These are phyloP conservation scores for Smutsia temminckii DNA, from an alignment of 2,797 vertebrate species.

Conservation along the genomic window DNA sequence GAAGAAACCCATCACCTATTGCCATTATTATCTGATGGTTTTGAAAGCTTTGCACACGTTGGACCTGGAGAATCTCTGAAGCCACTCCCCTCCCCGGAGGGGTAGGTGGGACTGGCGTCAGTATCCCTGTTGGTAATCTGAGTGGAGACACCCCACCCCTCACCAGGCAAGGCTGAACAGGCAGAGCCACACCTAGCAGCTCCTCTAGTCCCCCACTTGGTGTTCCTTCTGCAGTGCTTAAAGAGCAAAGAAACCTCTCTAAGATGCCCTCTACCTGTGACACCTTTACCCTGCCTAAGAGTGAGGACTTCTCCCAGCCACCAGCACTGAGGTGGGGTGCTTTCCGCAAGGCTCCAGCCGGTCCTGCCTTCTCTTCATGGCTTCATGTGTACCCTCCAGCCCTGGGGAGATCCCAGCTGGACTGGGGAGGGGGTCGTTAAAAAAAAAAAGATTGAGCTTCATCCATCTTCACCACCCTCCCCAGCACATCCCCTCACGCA, in stretches of 20 bases:
- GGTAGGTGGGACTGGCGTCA: not conserved
- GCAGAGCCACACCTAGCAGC: not conserved
- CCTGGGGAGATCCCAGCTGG: not conserved
- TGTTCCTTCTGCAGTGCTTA: not conserved
- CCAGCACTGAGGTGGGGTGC: accelerated
- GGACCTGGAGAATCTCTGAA: not conserved
- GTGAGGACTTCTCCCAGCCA: not conserved
- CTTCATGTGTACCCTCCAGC: not conserved
- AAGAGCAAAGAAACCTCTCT: not conserved
- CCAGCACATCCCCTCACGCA: not conserved
- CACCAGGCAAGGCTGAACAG: no score
- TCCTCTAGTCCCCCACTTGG: accelerated
- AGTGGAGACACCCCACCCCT: no score
- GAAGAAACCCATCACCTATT: no score
- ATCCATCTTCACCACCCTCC: no score
- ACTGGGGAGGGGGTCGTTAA: not conserved
- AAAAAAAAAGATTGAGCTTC: not conserved
- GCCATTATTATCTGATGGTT: accelerated
- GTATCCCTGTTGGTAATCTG: not conserved
- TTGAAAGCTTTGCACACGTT: not conserved
- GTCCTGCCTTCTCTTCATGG: not conserved
- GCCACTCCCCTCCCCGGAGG: no score
- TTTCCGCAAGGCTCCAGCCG: no score
- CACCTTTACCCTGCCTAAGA: not conserved
- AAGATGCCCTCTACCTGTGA: not conserved